Evolutionary conservation across 2,797 vertebrate genomes (phyloP).

Genomic region (Lerista edwardsae): DNA sequence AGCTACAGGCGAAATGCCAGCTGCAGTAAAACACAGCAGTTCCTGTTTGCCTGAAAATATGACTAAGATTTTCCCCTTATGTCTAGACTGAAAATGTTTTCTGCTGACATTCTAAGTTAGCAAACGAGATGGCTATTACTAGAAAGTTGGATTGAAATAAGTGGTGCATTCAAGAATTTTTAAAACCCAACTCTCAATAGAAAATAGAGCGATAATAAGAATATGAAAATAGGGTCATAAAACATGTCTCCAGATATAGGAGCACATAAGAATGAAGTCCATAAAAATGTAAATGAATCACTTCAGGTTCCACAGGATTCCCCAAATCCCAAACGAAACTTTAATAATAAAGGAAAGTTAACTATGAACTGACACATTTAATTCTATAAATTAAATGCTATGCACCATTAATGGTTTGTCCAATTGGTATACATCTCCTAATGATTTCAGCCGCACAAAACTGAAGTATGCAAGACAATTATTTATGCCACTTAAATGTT

Average conservation of each 20-base stretch:
- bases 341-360: constrained; percentile 46
- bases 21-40: constrained; percentile 1
- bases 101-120: not conserved
- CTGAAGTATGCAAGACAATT: not conserved
- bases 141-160: constrained; percentile 27
- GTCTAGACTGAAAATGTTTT: constrained; percentile 26
- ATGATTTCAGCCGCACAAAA: constrained; percentile 1
- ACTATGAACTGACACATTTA: constrained; percentile 30
- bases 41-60: constrained; percentile 16
- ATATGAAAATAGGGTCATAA: constrained; percentile 25
- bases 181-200: not conserved
- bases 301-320: constrained; percentile 18
- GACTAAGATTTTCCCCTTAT: constrained; percentile 11
- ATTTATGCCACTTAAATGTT: not conserved
- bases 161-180: constrained; percentile 18
- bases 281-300: constrained; percentile 24
- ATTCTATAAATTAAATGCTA: constrained; percentile 23
- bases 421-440: constrained; percentile 2
- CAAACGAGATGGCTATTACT: constrained; percentile 6
- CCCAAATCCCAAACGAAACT: constrained; percentile 29
- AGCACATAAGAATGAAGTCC: not conserved
- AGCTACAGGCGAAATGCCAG: not conserved
- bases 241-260: constrained; percentile 4
- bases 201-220: not conserved
- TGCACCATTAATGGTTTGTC: constrained; percentile 14